Base-by-base conservation (phyloP, 1,140 invertebrate genomes). In the Mamestra configurata region DNA sequence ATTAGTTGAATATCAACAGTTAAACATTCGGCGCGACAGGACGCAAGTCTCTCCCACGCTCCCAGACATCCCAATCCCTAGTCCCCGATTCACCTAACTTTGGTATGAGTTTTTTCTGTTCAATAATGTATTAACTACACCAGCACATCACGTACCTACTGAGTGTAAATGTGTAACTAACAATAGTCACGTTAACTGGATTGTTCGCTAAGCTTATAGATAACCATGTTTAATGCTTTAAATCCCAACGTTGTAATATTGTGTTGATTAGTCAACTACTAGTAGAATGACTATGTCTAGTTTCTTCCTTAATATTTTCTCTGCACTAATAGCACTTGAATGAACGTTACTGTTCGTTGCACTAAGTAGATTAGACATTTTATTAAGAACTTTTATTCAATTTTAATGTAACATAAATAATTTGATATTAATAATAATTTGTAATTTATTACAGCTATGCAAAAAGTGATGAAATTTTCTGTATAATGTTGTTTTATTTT, bases 111-210 rank as follows among this genome's bases (percentile, higher is more conserved):
- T 68, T 66, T 77, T 72, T 57, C 53, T 59, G 18, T 49, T 49
- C 27, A 31, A 31, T 35, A 57, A 24, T 46, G 20, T 37, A 68
- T 68, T 53, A 77, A 68, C 31, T 6, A 35, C 46, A 46, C 31
- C 61, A 53, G 59, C 61, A 66, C 73, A 49, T 31, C 31, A 55
- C n/a, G 24, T 51, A 68, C 18, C 5, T 43, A 35, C 24, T 8
- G 31, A 55, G 11, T 61, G 57, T 68, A 31, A 31, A 46, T 68
- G 55, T 77, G 75, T 77, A 68, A 77, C 75, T 77, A 77, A 77
- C 61, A 77, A 1, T 66, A 66, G 37, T 40, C 31, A 46, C 70
- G 51, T 6, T 76, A 76, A 77, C 40, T 20, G 27, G 40, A 55
- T 24, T 27, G 55, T 46, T 35, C n/a, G 57, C 59, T 49, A n/a